phyloP scores from a whole-genome alignment of 2,888 invertebrate genomes.

The Anticlea derivata region DNA sequence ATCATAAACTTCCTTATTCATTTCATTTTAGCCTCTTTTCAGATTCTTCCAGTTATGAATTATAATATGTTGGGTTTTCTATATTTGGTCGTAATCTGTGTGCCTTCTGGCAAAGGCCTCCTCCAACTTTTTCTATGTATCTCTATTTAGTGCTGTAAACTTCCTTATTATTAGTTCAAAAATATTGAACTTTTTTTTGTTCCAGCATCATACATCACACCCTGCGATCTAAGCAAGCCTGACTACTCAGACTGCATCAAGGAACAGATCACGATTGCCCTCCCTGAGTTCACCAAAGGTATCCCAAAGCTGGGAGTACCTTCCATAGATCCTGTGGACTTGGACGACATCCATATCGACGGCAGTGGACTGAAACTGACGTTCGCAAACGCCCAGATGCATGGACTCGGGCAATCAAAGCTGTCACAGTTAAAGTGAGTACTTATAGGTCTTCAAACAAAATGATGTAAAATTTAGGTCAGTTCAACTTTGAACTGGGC shows the following conservation, averaged over 20 bases:
- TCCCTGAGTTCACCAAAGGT: conserved; percentile 66
- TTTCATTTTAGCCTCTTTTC: too few species aligned
- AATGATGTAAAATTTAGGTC: too few species aligned
- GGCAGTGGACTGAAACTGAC: conserved; percentile 64
- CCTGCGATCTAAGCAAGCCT: conserved; percentile 52
- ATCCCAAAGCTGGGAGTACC: conserved; percentile 65
- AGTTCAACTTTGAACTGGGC: too few species aligned
- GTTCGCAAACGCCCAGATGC: conserved; percentile 60
- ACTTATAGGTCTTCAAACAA: too few species aligned
- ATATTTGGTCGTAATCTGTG: too few species aligned
- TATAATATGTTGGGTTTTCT: too few species aligned
- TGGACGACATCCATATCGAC: conserved; percentile 66
- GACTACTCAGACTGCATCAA: conserved; percentile 57
- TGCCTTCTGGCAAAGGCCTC: too few species aligned
- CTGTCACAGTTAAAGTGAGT: conserved; percentile 64
- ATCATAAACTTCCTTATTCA: too few species aligned
- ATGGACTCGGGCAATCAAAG: conserved; percentile 58
- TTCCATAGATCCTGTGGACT: conserved; percentile 63
- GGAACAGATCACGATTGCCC: conserved; percentile 54
- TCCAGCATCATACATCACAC: conserved; percentile 69
- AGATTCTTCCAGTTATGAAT: too few species aligned
- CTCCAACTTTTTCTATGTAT: too few species aligned
- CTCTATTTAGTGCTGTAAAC: too few species aligned
- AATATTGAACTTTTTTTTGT: conserved; percentile 41
- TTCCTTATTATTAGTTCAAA: too few species aligned